phyloP scores from a whole-genome alignment of 1,140 invertebrate genomes.

The Atta cephalotes region DNA sequence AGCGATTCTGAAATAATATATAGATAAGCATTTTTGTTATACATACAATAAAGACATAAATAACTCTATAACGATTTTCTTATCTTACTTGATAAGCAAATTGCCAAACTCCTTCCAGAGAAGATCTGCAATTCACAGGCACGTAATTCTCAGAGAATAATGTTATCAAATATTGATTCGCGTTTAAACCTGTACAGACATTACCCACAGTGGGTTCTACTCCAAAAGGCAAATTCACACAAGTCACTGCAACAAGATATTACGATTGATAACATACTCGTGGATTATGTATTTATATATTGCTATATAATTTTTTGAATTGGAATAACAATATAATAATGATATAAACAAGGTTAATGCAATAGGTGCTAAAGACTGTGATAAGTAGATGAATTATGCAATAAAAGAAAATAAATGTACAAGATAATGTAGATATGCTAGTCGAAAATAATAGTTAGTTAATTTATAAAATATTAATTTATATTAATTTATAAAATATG shows the following conservation, averaged over 20 bases:
- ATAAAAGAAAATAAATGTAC: too few species aligned
- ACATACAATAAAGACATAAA: background rate
- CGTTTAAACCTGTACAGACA: constrained; percentile 91
- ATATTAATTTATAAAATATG: too few species aligned
- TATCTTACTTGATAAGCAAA: constrained; percentile 94
- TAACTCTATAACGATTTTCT: background rate
- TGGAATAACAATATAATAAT: too few species aligned
- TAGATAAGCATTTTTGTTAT: constrained; percentile 74
- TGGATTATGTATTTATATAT: background rate
- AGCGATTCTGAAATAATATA: constrained; percentile 89
- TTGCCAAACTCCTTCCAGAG: constrained; percentile 97
- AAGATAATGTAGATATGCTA: too few species aligned
- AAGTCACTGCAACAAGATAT: constrained; percentile 88
- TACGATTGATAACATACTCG: background rate
- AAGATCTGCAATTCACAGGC: constrained; percentile 96
- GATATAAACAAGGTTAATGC: too few species aligned
- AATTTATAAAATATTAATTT: too few species aligned
- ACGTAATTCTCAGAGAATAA: constrained; percentile 96
- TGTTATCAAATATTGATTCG: constrained; percentile 93
- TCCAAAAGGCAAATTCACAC: constrained; percentile 89
- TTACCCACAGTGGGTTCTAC: constrained; percentile 91
- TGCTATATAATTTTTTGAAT: background rate
- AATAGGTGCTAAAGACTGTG: too few species aligned
- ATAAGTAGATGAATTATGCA: too few species aligned
- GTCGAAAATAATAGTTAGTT: too few species aligned